These are phyloP conservation scores for Heptranchias perlo DNA, from an alignment of 2,113 vertebrate genomes.

Conservation along the genomic window DNA sequence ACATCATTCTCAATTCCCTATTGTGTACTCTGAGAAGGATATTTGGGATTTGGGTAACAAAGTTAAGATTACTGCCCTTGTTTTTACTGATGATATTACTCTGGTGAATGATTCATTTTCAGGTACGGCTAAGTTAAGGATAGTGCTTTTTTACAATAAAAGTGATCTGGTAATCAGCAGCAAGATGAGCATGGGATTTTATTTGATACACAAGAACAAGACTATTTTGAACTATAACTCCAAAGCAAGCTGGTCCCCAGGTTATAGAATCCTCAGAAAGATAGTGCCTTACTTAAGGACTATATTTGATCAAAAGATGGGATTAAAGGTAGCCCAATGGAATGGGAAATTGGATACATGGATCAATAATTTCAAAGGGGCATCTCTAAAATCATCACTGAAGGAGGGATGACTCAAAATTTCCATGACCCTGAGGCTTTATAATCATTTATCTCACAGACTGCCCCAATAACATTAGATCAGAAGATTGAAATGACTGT, in stretches of 20 bases:
- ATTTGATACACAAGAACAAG: not conserved
- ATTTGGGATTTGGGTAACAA: not conserved
- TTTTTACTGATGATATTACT: not conserved
- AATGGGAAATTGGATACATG: not conserved
- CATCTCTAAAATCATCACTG: not conserved
- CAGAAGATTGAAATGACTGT: not conserved
- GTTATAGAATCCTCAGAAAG: not conserved
- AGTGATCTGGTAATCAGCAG: not conserved
- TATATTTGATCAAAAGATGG: not conserved
- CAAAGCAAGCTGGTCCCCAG: not conserved
- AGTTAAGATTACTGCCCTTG: not conserved
- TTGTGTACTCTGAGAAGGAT: not conserved
- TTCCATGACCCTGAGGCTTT: not conserved
- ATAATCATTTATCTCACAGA: not conserved
- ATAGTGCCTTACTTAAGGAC: not conserved
- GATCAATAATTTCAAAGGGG: not conserved
- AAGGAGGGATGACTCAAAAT: not conserved
- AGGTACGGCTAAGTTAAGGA: not conserved
- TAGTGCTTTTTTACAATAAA: not conserved
- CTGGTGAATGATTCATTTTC: not conserved
- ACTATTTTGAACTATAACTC: not conserved
- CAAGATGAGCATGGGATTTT: not conserved
- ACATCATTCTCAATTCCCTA: not conserved
- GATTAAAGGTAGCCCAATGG: not conserved
- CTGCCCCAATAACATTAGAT: not conserved